Percentiles rank a stretch among this genome's conserved stretches.
These are phyloP conservation scores for Rhadina sibilatrix DNA, from an alignment of 2,113 vertebrate species.

Conservation along the genomic window DNA sequence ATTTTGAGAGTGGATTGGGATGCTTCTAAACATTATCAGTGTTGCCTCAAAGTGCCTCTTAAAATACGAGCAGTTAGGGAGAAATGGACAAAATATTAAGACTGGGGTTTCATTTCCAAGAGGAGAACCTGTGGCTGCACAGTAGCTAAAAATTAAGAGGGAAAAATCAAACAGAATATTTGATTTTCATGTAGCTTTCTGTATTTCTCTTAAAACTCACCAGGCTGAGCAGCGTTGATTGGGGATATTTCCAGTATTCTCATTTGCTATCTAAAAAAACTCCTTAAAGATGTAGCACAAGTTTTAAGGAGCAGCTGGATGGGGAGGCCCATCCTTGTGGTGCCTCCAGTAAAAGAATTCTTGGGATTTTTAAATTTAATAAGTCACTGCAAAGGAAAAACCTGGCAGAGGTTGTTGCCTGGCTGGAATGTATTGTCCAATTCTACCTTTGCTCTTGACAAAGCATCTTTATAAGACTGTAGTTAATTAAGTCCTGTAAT, in stretches of 20 bases:
- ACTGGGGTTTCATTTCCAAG: not conserved
- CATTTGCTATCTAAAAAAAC: not conserved
- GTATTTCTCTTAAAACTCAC: not conserved
- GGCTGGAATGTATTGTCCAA: not conserved
- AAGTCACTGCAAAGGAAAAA: not conserved
- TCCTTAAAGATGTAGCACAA: not conserved
- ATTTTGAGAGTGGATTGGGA: not conserved
- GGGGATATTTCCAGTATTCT: not conserved
- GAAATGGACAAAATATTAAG: not conserved
- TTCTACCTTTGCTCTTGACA: not conserved
- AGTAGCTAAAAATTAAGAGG: not conserved
- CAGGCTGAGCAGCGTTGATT: fast-evolving
- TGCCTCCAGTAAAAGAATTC: not conserved
- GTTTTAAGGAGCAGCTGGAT: not conserved
- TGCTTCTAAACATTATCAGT: not conserved
- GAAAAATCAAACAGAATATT: not conserved
- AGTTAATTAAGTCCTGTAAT: not conserved
- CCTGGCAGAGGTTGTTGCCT: not conserved
- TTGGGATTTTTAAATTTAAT: not conserved
- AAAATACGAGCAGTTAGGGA: not conserved
- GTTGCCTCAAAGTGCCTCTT: not conserved
- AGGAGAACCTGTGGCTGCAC: not conserved
- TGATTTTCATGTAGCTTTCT: not conserved
- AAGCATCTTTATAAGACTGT: not conserved
- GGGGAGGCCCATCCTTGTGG: not conserved